Evolutionary conservation across 92 coral and sea anemone genomes (phyloP).

Genomic region (Porites lobata): DNA sequence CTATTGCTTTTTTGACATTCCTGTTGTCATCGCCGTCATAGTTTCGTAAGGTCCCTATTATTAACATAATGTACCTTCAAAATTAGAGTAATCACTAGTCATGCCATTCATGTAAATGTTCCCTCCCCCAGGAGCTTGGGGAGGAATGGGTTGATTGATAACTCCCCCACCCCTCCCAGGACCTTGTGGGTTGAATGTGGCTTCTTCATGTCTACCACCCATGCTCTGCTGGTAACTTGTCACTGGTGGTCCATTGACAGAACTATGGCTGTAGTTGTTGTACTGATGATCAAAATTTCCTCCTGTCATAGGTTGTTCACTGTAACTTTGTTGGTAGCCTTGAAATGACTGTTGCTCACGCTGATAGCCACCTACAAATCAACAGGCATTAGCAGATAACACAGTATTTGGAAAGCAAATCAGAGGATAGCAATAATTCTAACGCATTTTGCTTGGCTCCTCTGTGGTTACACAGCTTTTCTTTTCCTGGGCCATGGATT

Average conservation of each 20-base stretch:
- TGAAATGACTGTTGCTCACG: neutral
- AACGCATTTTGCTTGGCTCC: neutral
- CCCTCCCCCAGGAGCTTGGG: slow-evolving; percentile 10
- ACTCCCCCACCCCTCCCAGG: slow-evolving; percentile 45
- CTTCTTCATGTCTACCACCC: slow-evolving; percentile 25
- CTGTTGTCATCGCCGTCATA: no score
- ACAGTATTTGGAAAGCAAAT: neutral
- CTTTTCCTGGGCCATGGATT: no score
- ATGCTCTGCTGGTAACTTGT: neutral
- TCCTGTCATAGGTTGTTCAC: neutral
- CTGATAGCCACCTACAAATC: neutral
- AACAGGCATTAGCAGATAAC: neutral
- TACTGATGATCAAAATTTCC: neutral
- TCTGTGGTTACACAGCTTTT: no score
- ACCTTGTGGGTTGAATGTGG: slow-evolving; percentile 40
- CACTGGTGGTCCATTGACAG: neutral
- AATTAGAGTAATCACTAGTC: neutral
- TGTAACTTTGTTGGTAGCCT: neutral
- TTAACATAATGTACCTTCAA: neutral
- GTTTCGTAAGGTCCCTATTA: no score
- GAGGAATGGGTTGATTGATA: neutral
- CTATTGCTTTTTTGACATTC: no score
- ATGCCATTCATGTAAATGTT: slow-evolving; percentile 22
- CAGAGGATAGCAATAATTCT: neutral
- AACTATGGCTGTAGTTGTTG: neutral